Evolutionary conservation across 2,113 vertebrate species (phyloP), one percentile per base, ranked within the genome.

Genomic region (Balaenoptera acutorostrata): DNA sequence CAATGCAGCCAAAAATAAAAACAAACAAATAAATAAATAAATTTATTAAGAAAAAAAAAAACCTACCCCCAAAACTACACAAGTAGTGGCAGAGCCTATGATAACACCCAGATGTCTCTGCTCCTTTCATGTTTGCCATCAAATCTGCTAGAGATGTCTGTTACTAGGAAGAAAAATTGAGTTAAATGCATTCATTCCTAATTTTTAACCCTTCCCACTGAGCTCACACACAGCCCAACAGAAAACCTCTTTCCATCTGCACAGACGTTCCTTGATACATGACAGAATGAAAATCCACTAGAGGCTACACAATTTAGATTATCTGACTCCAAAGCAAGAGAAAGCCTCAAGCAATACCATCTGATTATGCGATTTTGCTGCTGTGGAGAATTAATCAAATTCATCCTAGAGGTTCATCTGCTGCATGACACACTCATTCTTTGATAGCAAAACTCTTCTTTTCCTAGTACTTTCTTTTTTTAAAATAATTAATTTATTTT

Each of bases 331-430:
- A 95, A 96, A 97, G 49, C 57, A 83, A 96, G 82, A 97, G 86
- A 96, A 95, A 33, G 49, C 83, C 75, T 91, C 74, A 95, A 97
- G 68, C 86, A 95, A 90, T 27, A 93, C 44, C 86, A 97, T 93
- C 68, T 97, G 89, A 97, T 74, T 72, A 94, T 74, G 57, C 63
- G 36, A 96, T 81, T 75, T 57, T 96, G 83, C 49, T 88, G 64
- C 69, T 87, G 39, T 74, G n/a, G 39, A 97, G 55, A 97, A 96
- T 92, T 92, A 96, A 95, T 90, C 74, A 95, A 85, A 97, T 97
- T 95, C 66, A 88, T 96, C 91, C 39, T 90, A 90, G 36, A 96
- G 75, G 52, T 31, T 95, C 93, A 94, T 92, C 49, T 96, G 96
- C 52, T 64, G 39, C 31, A 0, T 93, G 92, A 90, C 75, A 95